Conservation (phyloP, 2,797 vertebrate genomes). For the Psittacula echo region DNA sequence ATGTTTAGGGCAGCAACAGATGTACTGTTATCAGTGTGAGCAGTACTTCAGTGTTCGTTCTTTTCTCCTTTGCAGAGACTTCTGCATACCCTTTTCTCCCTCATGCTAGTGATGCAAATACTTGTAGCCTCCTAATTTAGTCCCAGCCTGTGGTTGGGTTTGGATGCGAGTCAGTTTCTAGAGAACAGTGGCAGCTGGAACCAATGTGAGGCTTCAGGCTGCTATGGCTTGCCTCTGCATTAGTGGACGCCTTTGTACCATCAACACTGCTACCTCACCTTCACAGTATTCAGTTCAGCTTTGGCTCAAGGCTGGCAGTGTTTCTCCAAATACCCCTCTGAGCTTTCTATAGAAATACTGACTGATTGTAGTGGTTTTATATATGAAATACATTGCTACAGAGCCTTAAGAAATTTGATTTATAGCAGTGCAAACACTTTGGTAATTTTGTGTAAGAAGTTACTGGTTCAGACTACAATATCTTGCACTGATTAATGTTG, state of each 20-base stretch:
- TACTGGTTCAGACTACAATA: not conserved
- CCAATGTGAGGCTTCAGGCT: not conserved
- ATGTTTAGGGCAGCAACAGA: not conserved
- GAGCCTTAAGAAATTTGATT: not conserved
- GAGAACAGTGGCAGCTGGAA: not conserved
- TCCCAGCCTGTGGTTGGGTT: not conserved
- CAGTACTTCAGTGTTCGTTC: not conserved
- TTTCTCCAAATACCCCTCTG: not conserved
- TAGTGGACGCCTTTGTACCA: not conserved
- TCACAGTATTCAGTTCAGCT: not conserved
- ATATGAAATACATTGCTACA: not conserved
- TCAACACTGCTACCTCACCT: not conserved
- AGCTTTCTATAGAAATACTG: not conserved
- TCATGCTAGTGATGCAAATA: not conserved
- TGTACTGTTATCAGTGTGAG: not conserved
- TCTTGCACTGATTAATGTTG: not conserved
- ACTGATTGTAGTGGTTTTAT: not conserved
- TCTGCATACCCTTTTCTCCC: not conserved
- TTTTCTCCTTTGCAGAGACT: not conserved
- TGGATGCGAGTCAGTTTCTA: not conserved
- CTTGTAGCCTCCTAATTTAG: not conserved
- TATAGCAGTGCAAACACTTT: not conserved
- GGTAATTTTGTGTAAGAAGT: not conserved
- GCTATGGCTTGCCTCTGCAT: not conserved
- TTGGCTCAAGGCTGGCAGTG: not conserved